Percentiles rank a stretch among this genome's conserved stretches.
Conservation (phyloP, 2,888 invertebrate species). For the Chaitophorus viminalis region DNA sequence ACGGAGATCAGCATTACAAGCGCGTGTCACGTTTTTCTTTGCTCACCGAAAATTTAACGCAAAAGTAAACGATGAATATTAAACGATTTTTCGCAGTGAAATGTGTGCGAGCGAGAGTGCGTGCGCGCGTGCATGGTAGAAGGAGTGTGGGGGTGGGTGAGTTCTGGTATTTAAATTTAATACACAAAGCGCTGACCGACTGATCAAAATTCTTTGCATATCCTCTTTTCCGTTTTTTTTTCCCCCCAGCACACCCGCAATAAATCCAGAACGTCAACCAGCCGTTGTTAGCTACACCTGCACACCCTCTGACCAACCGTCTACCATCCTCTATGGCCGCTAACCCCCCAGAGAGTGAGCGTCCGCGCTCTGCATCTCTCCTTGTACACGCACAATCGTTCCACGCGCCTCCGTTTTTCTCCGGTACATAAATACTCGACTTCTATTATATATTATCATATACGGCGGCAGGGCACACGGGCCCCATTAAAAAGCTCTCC, state of each 20-base stretch:
- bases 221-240: slow-evolving; percentile 5
- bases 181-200: slow-evolving; percentile 32
- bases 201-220: slow-evolving; percentile 45
- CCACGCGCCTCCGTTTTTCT: background rate
- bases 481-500: background rate
- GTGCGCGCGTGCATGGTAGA: too few relatives aligned
- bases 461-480: too few relatives aligned
- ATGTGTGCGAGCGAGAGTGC: background rate
- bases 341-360: too few relatives aligned
- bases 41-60: background rate
- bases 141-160: too few relatives aligned
- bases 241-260: background rate
- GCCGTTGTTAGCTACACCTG: background rate
- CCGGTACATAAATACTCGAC: slow-evolving; percentile 26
- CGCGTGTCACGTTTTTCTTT: background rate
- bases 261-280: slow-evolving; percentile 52
- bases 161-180: slow-evolving; percentile 33
- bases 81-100: background rate
- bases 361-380: background rate
- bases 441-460: background rate
- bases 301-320: too few relatives aligned
- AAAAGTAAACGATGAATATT: slow-evolving; percentile 32
- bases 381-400: too few relatives aligned
- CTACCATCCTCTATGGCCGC: background rate
- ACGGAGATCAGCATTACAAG: background rate